Base-by-base conservation (phyloP, 2,113 vertebrate genomes). In the Ia io region DNA sequence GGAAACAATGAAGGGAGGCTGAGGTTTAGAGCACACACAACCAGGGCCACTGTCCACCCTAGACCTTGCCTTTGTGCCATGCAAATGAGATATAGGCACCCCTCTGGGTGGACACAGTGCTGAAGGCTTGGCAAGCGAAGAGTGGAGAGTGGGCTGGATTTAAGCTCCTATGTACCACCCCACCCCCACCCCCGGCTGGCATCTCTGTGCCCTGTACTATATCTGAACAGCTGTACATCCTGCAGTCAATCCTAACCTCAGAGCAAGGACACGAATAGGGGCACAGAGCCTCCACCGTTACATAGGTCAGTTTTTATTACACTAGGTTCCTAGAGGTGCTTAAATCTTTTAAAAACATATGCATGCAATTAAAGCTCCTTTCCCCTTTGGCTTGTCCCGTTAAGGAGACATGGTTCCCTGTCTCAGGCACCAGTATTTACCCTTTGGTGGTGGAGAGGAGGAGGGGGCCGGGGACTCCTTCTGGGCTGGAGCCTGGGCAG, bases 401-500 rank as follows among this genome's bases (percentile, higher is more conserved):
- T 49, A 73, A 94, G 88, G 73, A 90, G 80, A 88, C 86, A 61
- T 8, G 80, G 79, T 22, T 59, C 44, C 83, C 71, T 17, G 40
- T 44, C 71, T 74, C 2, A 5, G 92, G 76, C 30, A 53, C 53
- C 30, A 23, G 65, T 85, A 94, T 86, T 97, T 97, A 97, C 96
- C 96, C 56, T 0, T 30, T 0, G 23, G 44, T 0, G 93, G 51
- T 0, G 93, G 92, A 8, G 92, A 76, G 10, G 70, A 5, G 6
- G 79, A 16, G 2, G 95, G 32, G 2, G 16, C 74, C 0, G 86
- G 40, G 10, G 96, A 49, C 93, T 98, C 98, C 94, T 96, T 92
- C 53, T 97, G 98, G 1, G 91, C 67, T 0, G 99, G 98, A 37
- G 97, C 98, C 63, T 98, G 99, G 0, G 98, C 97, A 1, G 99